A percentile compares a stretch with the other conserved stretches of the same genome.
These are phyloP conservation scores for Rhinichthys osculus DNA, from an alignment of 2,797 vertebrate genomes.

Conservation along the genomic window DNA sequence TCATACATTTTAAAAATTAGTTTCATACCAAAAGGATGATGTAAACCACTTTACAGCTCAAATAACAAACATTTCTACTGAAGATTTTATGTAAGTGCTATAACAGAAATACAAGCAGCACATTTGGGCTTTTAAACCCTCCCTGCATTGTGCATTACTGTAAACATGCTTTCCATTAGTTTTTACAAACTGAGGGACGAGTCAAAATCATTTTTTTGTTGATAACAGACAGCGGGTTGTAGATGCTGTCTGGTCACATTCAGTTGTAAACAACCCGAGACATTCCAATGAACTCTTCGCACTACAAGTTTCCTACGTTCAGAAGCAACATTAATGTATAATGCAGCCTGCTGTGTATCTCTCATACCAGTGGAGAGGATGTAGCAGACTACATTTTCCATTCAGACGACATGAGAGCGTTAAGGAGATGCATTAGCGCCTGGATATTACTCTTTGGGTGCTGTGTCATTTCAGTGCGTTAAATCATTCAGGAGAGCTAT, in stretches of 20 bases:
- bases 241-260: not conserved
- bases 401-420: slow-evolving; percentile 1
- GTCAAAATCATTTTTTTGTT: not conserved
- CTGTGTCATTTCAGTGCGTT: slow-evolving; percentile 46
- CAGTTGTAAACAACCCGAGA: slow-evolving; percentile 1
- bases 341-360: not conserved
- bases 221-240: not conserved
- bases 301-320: slow-evolving; percentile 1
- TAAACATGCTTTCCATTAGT: slow-evolving; percentile 5
- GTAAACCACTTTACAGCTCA: slow-evolving; percentile 10
- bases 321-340: slow-evolving; percentile 4
- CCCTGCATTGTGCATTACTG: not conserved
- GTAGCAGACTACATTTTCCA: slow-evolving; percentile 17
- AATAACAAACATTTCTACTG: slow-evolving; percentile 14
- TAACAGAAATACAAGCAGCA: not conserved
- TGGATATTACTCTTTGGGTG: slow-evolving; percentile 48
- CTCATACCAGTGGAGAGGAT: slow-evolving; percentile 4
- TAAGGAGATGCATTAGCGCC: slow-evolving; percentile 49
- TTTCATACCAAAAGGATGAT: not conserved
- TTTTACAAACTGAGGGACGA: not conserved
- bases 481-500: slow-evolving; percentile 59
- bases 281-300: slow-evolving; percentile 1
- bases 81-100: slow-evolving; percentile 10
- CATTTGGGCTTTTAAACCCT: slow-evolving; percentile 24
- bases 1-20: not conserved